phyloP scores from a whole-genome alignment of 2,113 vertebrate genomes.

The Microcebus tavaratra region DNA sequence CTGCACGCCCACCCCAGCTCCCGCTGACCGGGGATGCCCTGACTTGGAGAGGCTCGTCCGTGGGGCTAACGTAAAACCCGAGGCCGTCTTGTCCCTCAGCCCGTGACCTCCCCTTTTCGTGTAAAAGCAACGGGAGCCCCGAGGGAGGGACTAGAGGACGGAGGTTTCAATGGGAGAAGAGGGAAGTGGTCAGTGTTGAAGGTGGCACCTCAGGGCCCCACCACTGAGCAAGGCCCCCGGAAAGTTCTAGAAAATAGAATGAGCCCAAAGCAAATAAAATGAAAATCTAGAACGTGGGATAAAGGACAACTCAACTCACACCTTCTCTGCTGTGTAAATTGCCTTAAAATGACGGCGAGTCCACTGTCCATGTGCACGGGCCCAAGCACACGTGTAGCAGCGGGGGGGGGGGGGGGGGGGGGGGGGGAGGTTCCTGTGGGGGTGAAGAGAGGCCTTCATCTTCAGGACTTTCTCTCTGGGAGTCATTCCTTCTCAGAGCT shows the following conservation, averaged over 20 bases:
- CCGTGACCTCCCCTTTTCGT: accelerated
- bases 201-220: no score
- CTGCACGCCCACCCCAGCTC: accelerated
- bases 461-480: no score
- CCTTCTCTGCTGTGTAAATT: accelerated
- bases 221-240: accelerated
- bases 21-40: accelerated
- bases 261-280: neutral
- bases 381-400: accelerated
- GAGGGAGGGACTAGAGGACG: neutral
- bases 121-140: accelerated
- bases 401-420: no score
- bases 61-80: accelerated
- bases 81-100: neutral
- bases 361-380: accelerated
- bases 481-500: neutral
- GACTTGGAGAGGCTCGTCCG: accelerated
- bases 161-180: no score
- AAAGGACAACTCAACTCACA: neutral
- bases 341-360: neutral
- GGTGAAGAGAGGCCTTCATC: neutral
- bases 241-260: neutral
- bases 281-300: neutral
- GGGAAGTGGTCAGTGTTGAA: accelerated
- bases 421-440: accelerated